A percentile compares a stretch with the other conserved stretches of the same genome.
These are phyloP conservation scores for Spondyliosoma cantharus DNA, from an alignment of 2,797 vertebrate genomes.

Conservation along the genomic window DNA sequence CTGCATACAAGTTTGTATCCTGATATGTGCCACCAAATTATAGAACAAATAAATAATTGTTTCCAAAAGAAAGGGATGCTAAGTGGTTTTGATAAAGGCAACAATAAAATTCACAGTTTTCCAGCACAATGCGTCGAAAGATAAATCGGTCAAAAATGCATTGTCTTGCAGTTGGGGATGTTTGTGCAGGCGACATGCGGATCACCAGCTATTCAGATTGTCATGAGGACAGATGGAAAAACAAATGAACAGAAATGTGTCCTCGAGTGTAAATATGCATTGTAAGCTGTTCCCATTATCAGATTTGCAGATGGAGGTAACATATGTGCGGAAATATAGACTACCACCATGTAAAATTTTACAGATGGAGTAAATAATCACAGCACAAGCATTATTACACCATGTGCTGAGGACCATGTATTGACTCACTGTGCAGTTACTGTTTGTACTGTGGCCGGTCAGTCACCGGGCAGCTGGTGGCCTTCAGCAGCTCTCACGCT, in stretches of 20 bases:
- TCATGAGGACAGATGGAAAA: slow-evolving; percentile 65
- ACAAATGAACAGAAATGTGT: slow-evolving; percentile 63
- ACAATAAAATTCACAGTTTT: neutral
- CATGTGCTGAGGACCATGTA: slow-evolving; percentile 4
- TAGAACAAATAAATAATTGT: too few species aligned
- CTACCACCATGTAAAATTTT: slow-evolving; percentile 31
- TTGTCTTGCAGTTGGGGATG: slow-evolving; percentile 23
- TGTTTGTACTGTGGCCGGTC: neutral
- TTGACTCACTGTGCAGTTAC: neutral
- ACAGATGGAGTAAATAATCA: slow-evolving; percentile 53
- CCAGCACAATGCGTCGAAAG: slow-evolving; percentile 6
- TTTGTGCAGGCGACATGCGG: slow-evolving; percentile 29
- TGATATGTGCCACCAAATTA: too few species aligned
- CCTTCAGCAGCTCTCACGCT: slow-evolving; percentile 27
- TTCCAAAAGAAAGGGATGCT: neutral
- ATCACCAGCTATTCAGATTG: slow-evolving; percentile 41
- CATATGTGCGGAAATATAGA: slow-evolving; percentile 62
- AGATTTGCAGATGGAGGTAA: slow-evolving; percentile 66
- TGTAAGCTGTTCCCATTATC: slow-evolving; percentile 59
- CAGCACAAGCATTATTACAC: slow-evolving; percentile 29
- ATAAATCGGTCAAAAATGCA: slow-evolving; percentile 18
- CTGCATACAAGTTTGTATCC: too few species aligned
- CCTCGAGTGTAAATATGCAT: slow-evolving; percentile 62
- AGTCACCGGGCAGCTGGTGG: slow-evolving; percentile 20
- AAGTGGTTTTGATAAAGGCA: neutral